Evolutionary conservation across 2,888 invertebrate genomes (phyloP).

Genomic region (Drosophila heteroneura): DNA sequence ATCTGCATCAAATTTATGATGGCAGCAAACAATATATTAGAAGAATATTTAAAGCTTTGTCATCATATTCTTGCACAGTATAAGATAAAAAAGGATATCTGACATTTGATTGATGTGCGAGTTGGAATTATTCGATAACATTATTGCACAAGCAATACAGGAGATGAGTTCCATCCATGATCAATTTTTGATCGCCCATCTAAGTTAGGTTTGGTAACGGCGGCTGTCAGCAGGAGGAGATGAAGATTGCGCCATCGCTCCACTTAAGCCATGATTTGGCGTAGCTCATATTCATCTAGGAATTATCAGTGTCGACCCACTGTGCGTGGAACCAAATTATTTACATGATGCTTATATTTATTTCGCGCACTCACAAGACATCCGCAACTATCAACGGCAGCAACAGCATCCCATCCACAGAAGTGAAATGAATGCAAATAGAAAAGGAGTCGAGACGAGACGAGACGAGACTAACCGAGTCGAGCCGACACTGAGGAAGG

Average conservation of each 20-base stretch:
- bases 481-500: slow-evolving; percentile 8
- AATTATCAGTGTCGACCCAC: slow-evolving; percentile 25
- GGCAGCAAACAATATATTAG: not conserved
- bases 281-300: not conserved
- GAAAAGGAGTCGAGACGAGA: slow-evolving; percentile 27
- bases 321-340: slow-evolving; percentile 60
- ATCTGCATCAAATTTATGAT: not conserved
- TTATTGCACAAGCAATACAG: not conserved
- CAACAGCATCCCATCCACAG: slow-evolving; percentile 25
- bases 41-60: not conserved
- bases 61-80: not conserved
- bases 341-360: slow-evolving; percentile 70
- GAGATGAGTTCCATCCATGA: not conserved
- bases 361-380: slow-evolving; percentile 64
- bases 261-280: not conserved
- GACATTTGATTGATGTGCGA: no score
- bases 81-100: not conserved
- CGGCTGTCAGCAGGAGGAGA: not conserved
- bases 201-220: no score
- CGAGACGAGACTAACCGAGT: not conserved
- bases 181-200: not conserved
- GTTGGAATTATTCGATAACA: not conserved
- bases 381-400: slow-evolving; percentile 47
- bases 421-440: slow-evolving; percentile 61
- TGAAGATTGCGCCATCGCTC: not conserved